phyloP scores from a whole-genome alignment of 2,797 vertebrate genomes.

The Mallotus villosus region DNA sequence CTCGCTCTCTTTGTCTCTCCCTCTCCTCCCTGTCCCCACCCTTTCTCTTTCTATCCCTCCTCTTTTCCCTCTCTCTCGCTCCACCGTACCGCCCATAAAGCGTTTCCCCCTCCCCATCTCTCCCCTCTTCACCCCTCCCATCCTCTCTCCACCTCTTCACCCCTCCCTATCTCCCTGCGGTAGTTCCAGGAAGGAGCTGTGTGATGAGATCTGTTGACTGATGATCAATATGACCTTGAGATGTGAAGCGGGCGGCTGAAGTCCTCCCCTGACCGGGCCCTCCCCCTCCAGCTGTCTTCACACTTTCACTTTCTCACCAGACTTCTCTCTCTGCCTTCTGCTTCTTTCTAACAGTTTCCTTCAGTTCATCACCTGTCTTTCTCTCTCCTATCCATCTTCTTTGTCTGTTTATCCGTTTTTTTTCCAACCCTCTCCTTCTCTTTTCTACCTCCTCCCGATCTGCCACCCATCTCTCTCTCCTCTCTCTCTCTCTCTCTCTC shows the following conservation, averaged over 20 bases:
- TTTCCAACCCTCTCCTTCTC: not conserved
- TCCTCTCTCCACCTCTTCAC: constrained; percentile 10
- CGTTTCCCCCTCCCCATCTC: constrained; percentile 5
- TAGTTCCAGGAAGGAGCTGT: constrained; percentile 31
- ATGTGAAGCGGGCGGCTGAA: constrained; percentile 34
- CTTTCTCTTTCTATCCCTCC: too few species aligned
- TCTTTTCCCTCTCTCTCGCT: not conserved
- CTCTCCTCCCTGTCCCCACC: not conserved
- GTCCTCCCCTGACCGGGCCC: constrained; percentile 16
- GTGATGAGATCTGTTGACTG: constrained; percentile 39
- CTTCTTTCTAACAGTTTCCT: not conserved
- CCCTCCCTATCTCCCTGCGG: not conserved
- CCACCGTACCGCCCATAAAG: not conserved
- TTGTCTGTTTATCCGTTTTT: not conserved
- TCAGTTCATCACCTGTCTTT: constrained; percentile 1
- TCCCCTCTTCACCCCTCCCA: not conserved
- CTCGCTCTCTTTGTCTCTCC: not conserved
- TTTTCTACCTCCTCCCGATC: not conserved
- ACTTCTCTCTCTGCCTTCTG: not conserved
- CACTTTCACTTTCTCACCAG: not conserved
- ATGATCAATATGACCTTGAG: constrained; percentile 70
- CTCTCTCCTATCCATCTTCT: constrained; percentile 11
- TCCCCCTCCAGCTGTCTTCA: constrained; percentile 6
- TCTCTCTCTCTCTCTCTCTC: not conserved
- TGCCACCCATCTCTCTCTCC: not conserved